A percentile compares a stretch with the other conserved stretches of the same genome.
Evolutionary conservation across 2,888 invertebrate species (phyloP).

Genomic region (Orgyia antiqua): DNA sequence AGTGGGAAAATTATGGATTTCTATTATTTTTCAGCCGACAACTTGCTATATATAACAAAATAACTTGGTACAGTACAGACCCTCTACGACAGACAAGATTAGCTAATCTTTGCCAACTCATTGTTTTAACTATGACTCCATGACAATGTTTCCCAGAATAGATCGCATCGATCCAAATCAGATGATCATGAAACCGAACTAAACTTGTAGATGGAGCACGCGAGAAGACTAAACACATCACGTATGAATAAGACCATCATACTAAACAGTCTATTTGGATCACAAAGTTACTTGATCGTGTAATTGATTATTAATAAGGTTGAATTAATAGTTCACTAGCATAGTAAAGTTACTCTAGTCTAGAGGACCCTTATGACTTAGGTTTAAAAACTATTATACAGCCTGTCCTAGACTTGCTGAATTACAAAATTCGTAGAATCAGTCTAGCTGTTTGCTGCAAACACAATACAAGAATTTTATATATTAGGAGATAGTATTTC

Average conservation of each 20-base stretch:
- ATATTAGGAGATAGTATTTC: too few relatives aligned
- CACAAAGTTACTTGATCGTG: slow-evolving; percentile 33
- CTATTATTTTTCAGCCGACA: too few relatives aligned
- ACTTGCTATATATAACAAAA: too few relatives aligned
- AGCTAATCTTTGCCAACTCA: slow-evolving; percentile 46
- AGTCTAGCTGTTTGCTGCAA: too few relatives aligned
- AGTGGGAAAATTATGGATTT: too few relatives aligned
- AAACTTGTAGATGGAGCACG: slow-evolving; percentile 57
- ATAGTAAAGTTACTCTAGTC: too few relatives aligned
- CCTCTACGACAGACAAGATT: slow-evolving; percentile 5
- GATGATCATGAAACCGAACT: slow-evolving; percentile 60
- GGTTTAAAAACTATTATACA: too few relatives aligned
- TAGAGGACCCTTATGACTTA: too few relatives aligned
- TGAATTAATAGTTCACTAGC: slow-evolving; percentile 25
- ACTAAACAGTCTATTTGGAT: slow-evolving; percentile 59
- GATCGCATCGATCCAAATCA: slow-evolving; percentile 69
- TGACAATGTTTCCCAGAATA: slow-evolving; percentile 66
- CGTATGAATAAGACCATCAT: slow-evolving; percentile 41
- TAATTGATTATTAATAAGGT: slow-evolving; percentile 30
- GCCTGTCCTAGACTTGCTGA: too few relatives aligned
- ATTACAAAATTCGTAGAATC: too few relatives aligned
- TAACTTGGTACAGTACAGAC: too few relatives aligned
- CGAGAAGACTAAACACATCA: slow-evolving; percentile 24
- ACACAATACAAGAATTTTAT: too few relatives aligned
- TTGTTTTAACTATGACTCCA: slow-evolving; percentile 67